phyloP scores from a whole-genome alignment of 1,140 invertebrate species.

The Helicorthomorpha holstii region DNA sequence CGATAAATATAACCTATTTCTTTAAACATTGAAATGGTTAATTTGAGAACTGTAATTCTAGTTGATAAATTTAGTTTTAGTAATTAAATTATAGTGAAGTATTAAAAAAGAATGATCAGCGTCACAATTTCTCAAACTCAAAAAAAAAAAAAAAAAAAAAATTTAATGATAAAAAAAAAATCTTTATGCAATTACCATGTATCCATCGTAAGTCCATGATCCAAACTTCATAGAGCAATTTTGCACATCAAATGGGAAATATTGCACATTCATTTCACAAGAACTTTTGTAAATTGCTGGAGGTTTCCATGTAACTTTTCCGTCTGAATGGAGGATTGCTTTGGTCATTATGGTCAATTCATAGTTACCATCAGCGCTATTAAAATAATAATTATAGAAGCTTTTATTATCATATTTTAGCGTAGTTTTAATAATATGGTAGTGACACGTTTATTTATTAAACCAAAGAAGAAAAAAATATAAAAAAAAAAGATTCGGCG shows the following conservation, averaged over 20 bases:
- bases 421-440: too few relatives aligned
- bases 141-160: too few relatives aligned
- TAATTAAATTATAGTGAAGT: background rate
- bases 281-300: constrained; percentile 95
- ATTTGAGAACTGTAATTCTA: background rate
- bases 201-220: constrained; percentile 95
- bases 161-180: background rate
- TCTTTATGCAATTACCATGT: constrained; percentile 43
- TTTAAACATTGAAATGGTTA: too few relatives aligned
- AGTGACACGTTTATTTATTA: too few relatives aligned
- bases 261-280: constrained; percentile 86
- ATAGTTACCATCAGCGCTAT: constrained; percentile 90
- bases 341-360: constrained; percentile 97
- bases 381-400: constrained; percentile 20
- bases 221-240: constrained; percentile 93
- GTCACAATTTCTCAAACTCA: too few relatives aligned
- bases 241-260: constrained; percentile 95
- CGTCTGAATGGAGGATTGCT: constrained; percentile 73
- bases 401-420: too few relatives aligned
- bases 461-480: too few relatives aligned
- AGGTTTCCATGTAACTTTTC: constrained; percentile 78
- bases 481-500: too few relatives aligned
- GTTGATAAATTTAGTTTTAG: background rate
- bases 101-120: background rate
- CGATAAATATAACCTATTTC: too few relatives aligned